Percentiles rank a stretch among this genome's conserved stretches.
These are phyloP conservation scores for Boulengeromyrus knoepffleri DNA, from an alignment of 2,113 vertebrate genomes.

Conservation along the genomic window DNA sequence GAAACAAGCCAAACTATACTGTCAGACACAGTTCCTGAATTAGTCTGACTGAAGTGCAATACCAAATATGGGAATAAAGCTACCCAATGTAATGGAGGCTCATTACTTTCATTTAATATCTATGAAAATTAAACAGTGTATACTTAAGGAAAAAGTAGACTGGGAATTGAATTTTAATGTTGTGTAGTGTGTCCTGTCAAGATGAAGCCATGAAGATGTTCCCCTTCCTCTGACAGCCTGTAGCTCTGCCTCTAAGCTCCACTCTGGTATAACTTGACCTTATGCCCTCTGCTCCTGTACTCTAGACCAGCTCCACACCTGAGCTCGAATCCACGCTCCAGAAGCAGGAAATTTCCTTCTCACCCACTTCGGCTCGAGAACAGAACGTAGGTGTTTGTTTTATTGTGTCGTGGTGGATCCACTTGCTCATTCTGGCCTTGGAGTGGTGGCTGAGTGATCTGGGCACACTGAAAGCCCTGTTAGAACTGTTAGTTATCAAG, in stretches of 20 bases:
- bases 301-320: constrained; percentile 67
- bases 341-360: constrained; percentile 59
- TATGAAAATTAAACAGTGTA: background rate
- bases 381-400: constrained; percentile 66
- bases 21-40: background rate
- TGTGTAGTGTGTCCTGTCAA: background rate
- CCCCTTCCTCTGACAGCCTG: background rate
- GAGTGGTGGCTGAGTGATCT: background rate
- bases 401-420: background rate
- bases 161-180: background rate
- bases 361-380: constrained; percentile 58
- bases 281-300: background rate
- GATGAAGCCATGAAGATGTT: background rate
- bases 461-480: background rate
- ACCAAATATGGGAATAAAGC: background rate
- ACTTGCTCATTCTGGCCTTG: background rate
- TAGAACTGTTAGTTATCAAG: background rate
- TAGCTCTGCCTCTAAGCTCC: background rate
- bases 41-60: background rate
- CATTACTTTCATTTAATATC: background rate
- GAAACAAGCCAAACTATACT: background rate
- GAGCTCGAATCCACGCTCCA: constrained; percentile 67
- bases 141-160: background rate
- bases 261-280: background rate
- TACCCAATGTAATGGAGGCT: background rate